Conservation (phyloP, 2,113 vertebrate species). For the Thymallus thymallus region DNA sequence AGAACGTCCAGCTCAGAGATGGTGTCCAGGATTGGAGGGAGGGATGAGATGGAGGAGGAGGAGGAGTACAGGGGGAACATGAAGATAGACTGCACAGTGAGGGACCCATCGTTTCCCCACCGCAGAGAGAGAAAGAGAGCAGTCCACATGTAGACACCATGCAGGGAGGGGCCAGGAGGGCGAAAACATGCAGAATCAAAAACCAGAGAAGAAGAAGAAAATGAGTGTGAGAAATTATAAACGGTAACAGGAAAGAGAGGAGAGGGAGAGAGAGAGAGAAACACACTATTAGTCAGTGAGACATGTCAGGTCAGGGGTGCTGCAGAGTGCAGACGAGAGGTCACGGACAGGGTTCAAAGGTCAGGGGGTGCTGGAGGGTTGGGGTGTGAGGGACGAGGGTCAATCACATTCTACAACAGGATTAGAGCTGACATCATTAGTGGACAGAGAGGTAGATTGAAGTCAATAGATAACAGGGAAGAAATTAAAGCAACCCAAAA, state of each 20-base stretch:
- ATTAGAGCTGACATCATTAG: background rate
- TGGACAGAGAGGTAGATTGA: background rate
- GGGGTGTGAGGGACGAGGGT: conserved; percentile 19
- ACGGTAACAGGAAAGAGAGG: conserved; percentile 52
- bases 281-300: conserved; percentile 74
- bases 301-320: conserved; percentile 42
- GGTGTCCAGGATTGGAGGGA: conserved; percentile 73
- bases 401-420: conserved; percentile 10
- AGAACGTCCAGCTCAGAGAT: conserved; percentile 85
- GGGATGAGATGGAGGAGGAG: conserved; percentile 75
- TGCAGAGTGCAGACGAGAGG: conserved; percentile 10
- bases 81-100: conserved; percentile 72
- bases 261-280: conserved; percentile 58
- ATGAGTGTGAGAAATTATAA: conserved; percentile 40
- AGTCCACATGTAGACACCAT: background rate
- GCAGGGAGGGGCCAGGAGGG: background rate
- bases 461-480: background rate
- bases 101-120: background rate
- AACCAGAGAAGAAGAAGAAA: conserved; percentile 29
- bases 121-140: background rate
- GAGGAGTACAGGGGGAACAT: conserved; percentile 77
- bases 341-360: background rate
- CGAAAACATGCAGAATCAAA: background rate
- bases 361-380: conserved; percentile 1
- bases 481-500: background rate